phyloP scores from a whole-genome alignment of 2,113 vertebrate species.

The Pantherophis guttatus region DNA sequence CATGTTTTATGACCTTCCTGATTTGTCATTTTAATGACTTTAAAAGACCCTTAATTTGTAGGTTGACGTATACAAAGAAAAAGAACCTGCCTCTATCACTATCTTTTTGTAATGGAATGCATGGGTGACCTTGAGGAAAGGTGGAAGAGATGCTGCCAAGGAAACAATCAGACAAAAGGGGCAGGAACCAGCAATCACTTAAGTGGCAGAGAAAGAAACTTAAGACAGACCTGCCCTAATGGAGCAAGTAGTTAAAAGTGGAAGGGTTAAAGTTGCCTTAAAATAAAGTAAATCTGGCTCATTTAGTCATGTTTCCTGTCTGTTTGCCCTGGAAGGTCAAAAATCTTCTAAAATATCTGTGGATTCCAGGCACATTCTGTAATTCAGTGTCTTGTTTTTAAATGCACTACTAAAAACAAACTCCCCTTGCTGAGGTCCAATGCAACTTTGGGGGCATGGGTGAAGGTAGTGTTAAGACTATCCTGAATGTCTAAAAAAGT shows the following conservation, averaged over 20 bases:
- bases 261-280: too few species aligned
- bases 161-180: too few species aligned
- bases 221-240: too few species aligned
- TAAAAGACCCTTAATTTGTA: background rate
- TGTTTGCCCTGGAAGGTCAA: too few species aligned
- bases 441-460: background rate
- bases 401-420: background rate
- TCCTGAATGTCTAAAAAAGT: background rate
- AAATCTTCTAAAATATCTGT: background rate
- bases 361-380: background rate
- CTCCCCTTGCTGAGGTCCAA: background rate
- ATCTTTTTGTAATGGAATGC: background rate
- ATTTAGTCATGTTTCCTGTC: too few species aligned
- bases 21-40: background rate
- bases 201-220: too few species aligned
- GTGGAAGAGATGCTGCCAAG: too few species aligned
- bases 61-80: background rate
- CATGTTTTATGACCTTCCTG: background rate
- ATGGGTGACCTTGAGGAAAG: too few species aligned
- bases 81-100: background rate
- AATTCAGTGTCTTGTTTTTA: background rate
- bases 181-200: too few species aligned
- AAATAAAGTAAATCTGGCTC: too few species aligned
- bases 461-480: background rate
- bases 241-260: too few species aligned